phyloP scores from a whole-genome alignment of 2,888 invertebrate genomes.

The Lycophotia porphyrea region DNA sequence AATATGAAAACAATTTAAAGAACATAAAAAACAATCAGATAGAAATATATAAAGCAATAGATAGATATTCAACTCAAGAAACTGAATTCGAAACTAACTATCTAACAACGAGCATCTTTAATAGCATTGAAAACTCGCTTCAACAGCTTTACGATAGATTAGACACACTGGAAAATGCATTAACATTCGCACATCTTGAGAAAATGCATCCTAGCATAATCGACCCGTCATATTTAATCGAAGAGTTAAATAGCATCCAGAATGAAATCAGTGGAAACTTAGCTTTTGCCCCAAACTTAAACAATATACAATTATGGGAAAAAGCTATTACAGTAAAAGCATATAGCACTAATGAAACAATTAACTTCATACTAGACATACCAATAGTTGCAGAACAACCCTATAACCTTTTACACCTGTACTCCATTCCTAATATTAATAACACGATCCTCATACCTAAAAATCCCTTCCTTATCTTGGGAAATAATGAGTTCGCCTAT shows the following conservation, averaged over 20 bases:
- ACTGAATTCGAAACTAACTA: slow-evolving; percentile 34
- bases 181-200: slow-evolving; percentile 36
- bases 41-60: slow-evolving; percentile 34
- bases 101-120: slow-evolving; percentile 27
- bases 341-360: slow-evolving; percentile 54
- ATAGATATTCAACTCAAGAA: slow-evolving; percentile 25
- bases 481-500: slow-evolving; percentile 65
- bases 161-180: slow-evolving; percentile 32
- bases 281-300: slow-evolving; percentile 5
- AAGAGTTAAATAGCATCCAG: slow-evolving; percentile 45
- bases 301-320: slow-evolving; percentile 32
- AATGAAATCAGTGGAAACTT: slow-evolving; percentile 27
- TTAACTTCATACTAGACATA: slow-evolving; percentile 61
- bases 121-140: slow-evolving; percentile 23
- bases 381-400: slow-evolving; percentile 59
- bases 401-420: slow-evolving; percentile 58
- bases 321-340: slow-evolving; percentile 51
- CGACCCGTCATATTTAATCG: slow-evolving; percentile 25
- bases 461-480: slow-evolving; percentile 63
- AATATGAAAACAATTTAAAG: slow-evolving; percentile 12
- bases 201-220: slow-evolving; percentile 54
- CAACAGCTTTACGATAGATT: slow-evolving; percentile 49
- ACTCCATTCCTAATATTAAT: slow-evolving; percentile 60
- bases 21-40: slow-evolving; percentile 29
- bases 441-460: slow-evolving; percentile 60